phyloP scores from a whole-genome alignment of 2,113 vertebrate species.

The Thymallus thymallus region DNA sequence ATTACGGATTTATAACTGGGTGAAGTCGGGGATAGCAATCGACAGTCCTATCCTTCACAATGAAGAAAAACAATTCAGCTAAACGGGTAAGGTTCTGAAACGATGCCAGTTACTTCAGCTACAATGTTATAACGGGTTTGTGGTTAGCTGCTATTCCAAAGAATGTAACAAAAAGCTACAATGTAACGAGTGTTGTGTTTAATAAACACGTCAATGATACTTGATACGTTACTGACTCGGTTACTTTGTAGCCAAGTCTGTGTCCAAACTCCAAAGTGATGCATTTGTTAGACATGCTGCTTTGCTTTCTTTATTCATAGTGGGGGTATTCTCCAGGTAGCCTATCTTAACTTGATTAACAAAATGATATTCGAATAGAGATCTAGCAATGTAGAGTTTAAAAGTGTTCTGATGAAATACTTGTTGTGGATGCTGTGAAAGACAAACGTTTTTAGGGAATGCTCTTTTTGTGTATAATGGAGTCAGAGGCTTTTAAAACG shows the following conservation, averaged over 20 bases:
- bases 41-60: constrained; percentile 36
- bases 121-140: constrained; percentile 5
- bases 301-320: neutral
- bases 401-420: neutral
- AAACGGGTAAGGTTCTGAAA: constrained; percentile 77
- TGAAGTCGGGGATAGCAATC: constrained; percentile 14
- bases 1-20: constrained; percentile 17
- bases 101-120: neutral
- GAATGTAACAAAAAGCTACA: neutral
- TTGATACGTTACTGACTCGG: constrained; percentile 7
- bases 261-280: constrained; percentile 8
- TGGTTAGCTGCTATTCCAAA: neutral
- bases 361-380: neutral
- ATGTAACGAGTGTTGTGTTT: neutral
- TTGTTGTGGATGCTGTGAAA: neutral
- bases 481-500: neutral
- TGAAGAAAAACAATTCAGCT: constrained; percentile 81
- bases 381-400: neutral
- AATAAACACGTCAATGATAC: neutral
- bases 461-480: neutral
- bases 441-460: neutral
- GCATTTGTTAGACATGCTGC: constrained; percentile 13
- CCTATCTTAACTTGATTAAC: constrained; percentile 1
- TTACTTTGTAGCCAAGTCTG: neutral
- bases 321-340: neutral